Evolutionary conservation across 2,113 vertebrate species (phyloP).

Genomic region (Eupsittula cactorum): DNA sequence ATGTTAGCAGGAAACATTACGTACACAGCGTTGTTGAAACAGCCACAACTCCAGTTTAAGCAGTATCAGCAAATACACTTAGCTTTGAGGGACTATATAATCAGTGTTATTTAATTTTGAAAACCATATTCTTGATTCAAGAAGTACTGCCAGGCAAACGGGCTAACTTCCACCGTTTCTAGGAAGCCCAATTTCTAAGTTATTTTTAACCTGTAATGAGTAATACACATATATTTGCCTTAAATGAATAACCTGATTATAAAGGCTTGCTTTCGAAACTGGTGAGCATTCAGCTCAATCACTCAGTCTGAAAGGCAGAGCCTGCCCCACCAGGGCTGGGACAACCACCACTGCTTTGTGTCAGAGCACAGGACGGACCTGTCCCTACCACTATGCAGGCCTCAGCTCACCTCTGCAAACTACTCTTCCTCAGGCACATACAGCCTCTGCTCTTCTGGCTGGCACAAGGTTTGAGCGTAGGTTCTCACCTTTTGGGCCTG

Average conservation of each 20-base stretch:
- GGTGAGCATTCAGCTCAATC: neutral
- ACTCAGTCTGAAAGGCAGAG: neutral
- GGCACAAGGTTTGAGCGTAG: neutral
- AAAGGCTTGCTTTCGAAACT: neutral
- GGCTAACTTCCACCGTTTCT: neutral
- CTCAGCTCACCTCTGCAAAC: rapidly evolving
- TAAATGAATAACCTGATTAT: neutral
- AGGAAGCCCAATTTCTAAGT: neutral
- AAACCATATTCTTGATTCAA: neutral
- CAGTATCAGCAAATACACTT: neutral
- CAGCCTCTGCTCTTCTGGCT: neutral
- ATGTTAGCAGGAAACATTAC: neutral
- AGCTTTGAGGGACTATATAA: neutral
- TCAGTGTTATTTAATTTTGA: neutral
- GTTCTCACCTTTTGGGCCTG: neutral
- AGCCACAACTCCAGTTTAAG: neutral
- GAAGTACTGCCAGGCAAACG: neutral
- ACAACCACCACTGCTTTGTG: too few relatives aligned
- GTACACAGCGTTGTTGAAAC: neutral
- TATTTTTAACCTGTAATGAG: neutral
- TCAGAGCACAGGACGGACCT: neutral
- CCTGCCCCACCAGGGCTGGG: neutral
- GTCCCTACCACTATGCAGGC: neutral
- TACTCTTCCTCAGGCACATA: neutral
- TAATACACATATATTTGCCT: neutral